Evolutionary conservation across 2,888 invertebrate genomes (phyloP), one percentile per base, ranked within the genome.

Genomic region (Omphaloscelis lunosa): DNA sequence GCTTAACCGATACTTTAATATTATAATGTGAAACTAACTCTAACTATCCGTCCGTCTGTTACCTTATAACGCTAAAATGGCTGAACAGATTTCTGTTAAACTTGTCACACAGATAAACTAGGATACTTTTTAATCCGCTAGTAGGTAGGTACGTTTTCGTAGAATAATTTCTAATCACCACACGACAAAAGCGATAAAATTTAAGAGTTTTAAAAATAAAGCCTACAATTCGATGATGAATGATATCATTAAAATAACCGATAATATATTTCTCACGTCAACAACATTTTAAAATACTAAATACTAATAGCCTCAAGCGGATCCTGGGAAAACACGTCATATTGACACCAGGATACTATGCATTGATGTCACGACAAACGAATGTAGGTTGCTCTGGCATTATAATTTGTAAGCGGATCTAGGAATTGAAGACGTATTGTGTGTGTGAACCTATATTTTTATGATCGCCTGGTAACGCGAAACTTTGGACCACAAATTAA

Each of bases 321-420:
- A 88, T 83, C 79, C 77, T 87, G 86, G 88, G 76, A 61, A 87
- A 88, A 84, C 72, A 87, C 88, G 5, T 48, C 45, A 27, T 53
- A 56, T 71, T 39, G 39, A 53, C 20, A 83, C 66, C 79, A 80
- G 88, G 77, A 85, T 86, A 75, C 79, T 72, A 66, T 67, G 68
- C 65, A 82, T 74, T 77, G 85, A 69, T 78, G 83, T 81, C 83
- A 83, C 83, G 63, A 77, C 65, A 41, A 63, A 48, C 53, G 70
- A 71, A 82, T 84, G 75, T 74, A 72, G 59, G 80, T 80, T 66
- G 72, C 77, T 79, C 61, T 63, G 68, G 72, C 67, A 73, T 85
- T 80, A 48, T 73, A 85, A 85, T 79, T 83, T 80, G 62, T 65
- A 84, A 65, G n/a, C 84, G 84, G 87, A 86, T 82, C 81, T 84